These are phyloP conservation scores for Ptyas mucosa DNA, from an alignment of 2,113 vertebrate genomes.

Conservation along the genomic window DNA sequence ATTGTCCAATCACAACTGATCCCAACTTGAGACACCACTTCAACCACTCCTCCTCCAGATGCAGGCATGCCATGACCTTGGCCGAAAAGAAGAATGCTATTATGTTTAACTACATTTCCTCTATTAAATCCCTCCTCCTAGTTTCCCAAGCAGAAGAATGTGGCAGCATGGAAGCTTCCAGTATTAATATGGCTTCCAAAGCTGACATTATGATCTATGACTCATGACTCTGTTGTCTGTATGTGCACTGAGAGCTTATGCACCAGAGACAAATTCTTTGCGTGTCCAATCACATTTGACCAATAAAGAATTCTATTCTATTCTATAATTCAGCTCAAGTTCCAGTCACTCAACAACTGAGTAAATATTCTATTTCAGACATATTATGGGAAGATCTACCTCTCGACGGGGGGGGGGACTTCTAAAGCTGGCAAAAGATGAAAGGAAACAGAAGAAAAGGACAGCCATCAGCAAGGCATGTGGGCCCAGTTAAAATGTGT, in stretches of 20 bases:
- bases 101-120: no score
- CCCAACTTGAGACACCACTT: no score
- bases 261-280: not conserved
- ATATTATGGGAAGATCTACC: not conserved
- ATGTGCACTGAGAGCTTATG: not conserved
- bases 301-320: not conserved
- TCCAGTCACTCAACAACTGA: not conserved
- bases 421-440: not conserved
- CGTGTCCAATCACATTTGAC: not conserved
- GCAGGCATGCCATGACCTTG: no score
- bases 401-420: accelerated
- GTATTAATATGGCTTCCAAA: no score
- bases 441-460: not conserved
- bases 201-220: no score
- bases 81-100: no score
- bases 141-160: no score
- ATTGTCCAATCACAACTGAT: no score
- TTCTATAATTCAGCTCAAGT: not conserved
- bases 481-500: not conserved
- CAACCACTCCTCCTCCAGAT: no score
- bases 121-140: no score
- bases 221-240: not conserved
- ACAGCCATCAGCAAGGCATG: not conserved
- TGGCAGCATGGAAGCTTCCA: no score
- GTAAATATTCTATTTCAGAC: not conserved